Evolutionary conservation across 2,888 invertebrate species (phyloP).

Genomic region (Tridacna gigas): DNA sequence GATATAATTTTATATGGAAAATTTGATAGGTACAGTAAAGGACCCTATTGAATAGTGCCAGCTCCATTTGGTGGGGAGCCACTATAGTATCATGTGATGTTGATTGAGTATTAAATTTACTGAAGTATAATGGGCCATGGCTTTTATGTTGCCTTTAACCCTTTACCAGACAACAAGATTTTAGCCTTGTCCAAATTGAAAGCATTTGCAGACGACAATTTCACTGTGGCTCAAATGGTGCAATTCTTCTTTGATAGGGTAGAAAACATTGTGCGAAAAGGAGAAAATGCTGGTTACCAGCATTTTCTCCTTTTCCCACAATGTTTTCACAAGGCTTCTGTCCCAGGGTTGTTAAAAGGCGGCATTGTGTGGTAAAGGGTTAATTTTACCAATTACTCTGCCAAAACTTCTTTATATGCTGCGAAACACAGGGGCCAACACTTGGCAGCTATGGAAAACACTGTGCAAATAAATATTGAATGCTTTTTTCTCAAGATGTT

Average conservation of each 20-base stretch:
- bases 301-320: background rate
- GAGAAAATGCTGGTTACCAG: background rate
- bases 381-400: background rate
- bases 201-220: no score
- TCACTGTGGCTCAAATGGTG: no score
- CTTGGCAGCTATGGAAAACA: no score
- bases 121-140: background rate
- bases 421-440: no score
- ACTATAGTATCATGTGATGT: slow-evolving; percentile 20
- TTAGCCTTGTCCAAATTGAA: no score
- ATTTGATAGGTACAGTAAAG: slow-evolving; percentile 52
- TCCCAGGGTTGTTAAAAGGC: background rate
- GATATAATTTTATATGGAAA: slow-evolving; percentile 50
- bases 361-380: background rate
- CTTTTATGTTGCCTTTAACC: no score
- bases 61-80: background rate
- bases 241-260: no score
- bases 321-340: background rate
- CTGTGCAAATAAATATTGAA: no score
- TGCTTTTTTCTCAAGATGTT: no score
- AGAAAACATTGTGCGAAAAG: background rate
- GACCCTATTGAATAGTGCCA: slow-evolving; percentile 15
- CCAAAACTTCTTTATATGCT: no score
- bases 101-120: slow-evolving; percentile 5
- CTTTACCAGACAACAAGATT: no score